phyloP scores from a whole-genome alignment of 30 jellyfish, hydroid and myxozoan genomes.

The Nemopilema nomurai region DNA sequence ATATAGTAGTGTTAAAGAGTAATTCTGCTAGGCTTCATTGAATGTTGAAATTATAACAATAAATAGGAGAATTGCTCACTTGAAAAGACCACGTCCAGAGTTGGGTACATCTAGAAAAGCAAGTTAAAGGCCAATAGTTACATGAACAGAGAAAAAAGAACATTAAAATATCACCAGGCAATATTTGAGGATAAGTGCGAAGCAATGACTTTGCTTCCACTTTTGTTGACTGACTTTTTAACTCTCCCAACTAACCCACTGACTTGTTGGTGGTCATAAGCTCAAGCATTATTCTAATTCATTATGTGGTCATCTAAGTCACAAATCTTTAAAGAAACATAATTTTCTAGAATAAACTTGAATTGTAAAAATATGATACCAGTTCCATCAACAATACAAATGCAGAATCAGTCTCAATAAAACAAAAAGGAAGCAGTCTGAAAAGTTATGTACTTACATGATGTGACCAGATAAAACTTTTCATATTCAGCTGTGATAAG shows the following conservation, averaged over 20 bases:
- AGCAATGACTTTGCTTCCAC: too few species aligned
- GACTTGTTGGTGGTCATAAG: background rate
- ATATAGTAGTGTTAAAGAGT: too few species aligned
- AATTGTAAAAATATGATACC: background rate
- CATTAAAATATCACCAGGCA: too few species aligned
- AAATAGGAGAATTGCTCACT: slow-evolving; percentile 42
- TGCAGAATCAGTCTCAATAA: background rate
- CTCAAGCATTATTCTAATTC: background rate
- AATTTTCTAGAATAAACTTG: too few species aligned
- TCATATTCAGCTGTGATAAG: slow-evolving; percentile 93
- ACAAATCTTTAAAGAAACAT: too few species aligned
- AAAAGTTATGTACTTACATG: slow-evolving; percentile 69
- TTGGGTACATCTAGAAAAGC: slow-evolving; percentile 95
- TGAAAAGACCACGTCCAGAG: slow-evolving; percentile 91
- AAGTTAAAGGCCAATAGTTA: too few species aligned
- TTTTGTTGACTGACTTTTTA: too few species aligned
- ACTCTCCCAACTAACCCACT: background rate
- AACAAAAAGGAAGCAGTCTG: too few species aligned
- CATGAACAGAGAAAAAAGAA: too few species aligned
- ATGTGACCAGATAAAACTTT: slow-evolving; percentile 72
- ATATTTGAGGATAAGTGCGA: too few species aligned
- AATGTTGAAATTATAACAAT: background rate
- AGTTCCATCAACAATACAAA: background rate
- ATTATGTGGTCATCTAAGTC: background rate
- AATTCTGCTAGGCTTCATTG: too few species aligned